Percentiles rank a stretch among this genome's conserved stretches.
Evolutionary conservation across 2,888 invertebrate genomes (phyloP).

Genomic region (Troides aeacus): DNA sequence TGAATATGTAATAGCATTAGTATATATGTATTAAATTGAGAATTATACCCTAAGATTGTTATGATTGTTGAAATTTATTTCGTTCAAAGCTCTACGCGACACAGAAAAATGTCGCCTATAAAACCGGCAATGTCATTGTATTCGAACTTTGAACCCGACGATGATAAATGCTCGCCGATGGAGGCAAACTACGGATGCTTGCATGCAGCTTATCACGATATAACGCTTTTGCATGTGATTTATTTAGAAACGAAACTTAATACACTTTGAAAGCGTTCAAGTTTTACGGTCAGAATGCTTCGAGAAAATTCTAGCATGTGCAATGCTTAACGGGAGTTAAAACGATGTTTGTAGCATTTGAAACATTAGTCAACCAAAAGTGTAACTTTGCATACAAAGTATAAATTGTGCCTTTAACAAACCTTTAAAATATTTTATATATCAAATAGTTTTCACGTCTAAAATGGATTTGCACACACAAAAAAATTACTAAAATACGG

Average conservation of each 20-base stretch:
- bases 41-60: not conserved
- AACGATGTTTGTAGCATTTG: not conserved
- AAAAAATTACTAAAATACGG: no score
- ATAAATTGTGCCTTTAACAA: no score
- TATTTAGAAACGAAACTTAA: constrained; percentile 42
- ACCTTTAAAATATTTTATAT: no score
- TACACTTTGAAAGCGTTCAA: constrained; percentile 16
- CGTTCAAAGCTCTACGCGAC: constrained; percentile 10
- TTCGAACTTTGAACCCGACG: constrained; percentile 63
- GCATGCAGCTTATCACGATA: constrained; percentile 61
- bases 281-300: constrained; percentile 7
- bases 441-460: no score
- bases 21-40: not conserved
- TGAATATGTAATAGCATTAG: not conserved
- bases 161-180: constrained; percentile 58
- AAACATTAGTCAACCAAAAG: no score
- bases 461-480: no score
- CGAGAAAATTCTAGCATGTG: not conserved
- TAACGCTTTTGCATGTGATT: constrained; percentile 42
- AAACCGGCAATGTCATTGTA: constrained; percentile 51
- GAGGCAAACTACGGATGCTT: constrained; percentile 49
- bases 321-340: not conserved
- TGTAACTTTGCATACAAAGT: no score
- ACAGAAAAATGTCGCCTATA: constrained; percentile 40
- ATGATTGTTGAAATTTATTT: not conserved